Conservation (phyloP, 2,888 invertebrate genomes). For the Opisthograptis luteolata region DNA sequence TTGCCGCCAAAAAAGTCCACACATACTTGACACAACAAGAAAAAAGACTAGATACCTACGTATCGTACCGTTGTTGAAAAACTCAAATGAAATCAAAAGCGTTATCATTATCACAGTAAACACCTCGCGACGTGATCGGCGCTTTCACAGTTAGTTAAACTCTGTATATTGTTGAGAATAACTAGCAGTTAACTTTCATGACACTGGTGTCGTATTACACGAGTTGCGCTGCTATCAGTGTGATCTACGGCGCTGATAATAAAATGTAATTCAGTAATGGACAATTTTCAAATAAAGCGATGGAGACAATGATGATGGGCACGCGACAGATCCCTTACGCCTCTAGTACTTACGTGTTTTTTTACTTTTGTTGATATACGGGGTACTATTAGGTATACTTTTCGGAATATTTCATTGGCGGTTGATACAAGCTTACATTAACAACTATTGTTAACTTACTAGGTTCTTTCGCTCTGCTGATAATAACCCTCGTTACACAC, state of each 20-base stretch:
- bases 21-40: no score
- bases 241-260: constrained; percentile 57
- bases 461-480: not conserved
- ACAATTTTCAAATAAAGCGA: constrained; percentile 51
- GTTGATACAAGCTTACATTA: no score
- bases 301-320: constrained; percentile 55
- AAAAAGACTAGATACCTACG: no score
- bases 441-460: no score
- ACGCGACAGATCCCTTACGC: constrained; percentile 48
- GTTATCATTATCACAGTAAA: no score
- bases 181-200: constrained; percentile 39
- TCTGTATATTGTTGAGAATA: constrained; percentile 31
- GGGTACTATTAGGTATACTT: not conserved
- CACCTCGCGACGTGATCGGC: no score
- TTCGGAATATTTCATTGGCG: not conserved
- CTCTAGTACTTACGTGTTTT: constrained; percentile 29
- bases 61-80: no score
- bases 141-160: constrained; percentile 40
- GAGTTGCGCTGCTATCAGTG: constrained; percentile 43
- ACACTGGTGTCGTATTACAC: constrained; percentile 37
- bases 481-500: no score
- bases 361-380: not conserved
- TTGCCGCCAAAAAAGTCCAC: no score
- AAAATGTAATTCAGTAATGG: constrained; percentile 62
- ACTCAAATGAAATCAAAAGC: no score